Evolutionary conservation across 2,797 vertebrate genomes (phyloP).

Genomic region (Orestias chungarensis): DNA sequence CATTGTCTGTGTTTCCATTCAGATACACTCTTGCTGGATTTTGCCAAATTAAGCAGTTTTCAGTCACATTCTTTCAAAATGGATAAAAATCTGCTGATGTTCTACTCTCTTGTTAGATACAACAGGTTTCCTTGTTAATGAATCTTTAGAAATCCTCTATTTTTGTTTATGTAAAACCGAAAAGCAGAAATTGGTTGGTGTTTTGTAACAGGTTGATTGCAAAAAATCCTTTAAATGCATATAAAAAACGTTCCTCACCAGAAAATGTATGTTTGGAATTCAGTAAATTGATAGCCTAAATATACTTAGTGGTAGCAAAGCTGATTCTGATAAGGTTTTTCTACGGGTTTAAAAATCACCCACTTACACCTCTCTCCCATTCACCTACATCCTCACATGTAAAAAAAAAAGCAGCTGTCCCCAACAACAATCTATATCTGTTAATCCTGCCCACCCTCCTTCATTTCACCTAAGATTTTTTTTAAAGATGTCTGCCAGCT

Average conservation of each 20-base stretch:
- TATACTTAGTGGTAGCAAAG: background rate
- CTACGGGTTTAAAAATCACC: too few relatives aligned
- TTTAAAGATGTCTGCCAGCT: background rate
- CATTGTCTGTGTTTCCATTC: background rate
- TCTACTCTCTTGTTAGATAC: background rate
- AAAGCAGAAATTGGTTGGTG: background rate
- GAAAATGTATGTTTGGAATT: background rate
- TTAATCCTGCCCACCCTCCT: background rate
- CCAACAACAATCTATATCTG: background rate
- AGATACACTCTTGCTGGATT: background rate
- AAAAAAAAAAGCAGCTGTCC: background rate
- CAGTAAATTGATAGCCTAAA: too few relatives aligned
- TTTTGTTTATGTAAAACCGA: background rate
- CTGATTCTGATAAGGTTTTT: too few relatives aligned
- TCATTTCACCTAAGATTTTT: background rate
- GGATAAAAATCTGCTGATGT: background rate
- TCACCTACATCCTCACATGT: too few relatives aligned
- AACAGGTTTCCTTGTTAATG: background rate
- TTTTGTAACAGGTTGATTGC: background rate
- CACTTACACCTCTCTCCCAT: too few relatives aligned
- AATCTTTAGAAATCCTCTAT: background rate
- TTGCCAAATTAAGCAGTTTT: background rate
- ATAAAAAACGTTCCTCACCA: background rate
- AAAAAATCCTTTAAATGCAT: background rate
- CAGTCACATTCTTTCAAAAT: background rate